Percentiles rank a stretch among this genome's conserved stretches.
These are phyloP conservation scores for Drosophila burlai DNA, from an alignment of 1,140 invertebrate genomes.

Conservation along the genomic window DNA sequence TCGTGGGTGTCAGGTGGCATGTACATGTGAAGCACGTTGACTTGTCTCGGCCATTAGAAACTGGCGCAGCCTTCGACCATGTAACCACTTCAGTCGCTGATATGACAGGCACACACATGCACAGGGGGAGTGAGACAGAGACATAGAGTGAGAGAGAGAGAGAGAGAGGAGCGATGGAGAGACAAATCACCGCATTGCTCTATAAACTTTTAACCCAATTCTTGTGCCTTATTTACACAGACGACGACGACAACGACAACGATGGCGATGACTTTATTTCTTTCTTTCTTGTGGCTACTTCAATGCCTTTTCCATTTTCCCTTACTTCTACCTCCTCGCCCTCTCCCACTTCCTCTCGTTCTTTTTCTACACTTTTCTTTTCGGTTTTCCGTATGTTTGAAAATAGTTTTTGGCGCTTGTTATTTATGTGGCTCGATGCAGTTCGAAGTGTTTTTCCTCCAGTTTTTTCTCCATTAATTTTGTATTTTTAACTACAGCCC, in stretches of 20 bases:
- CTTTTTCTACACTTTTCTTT: background rate
- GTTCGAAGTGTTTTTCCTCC: constrained; percentile 39
- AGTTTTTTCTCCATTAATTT: constrained; percentile 44
- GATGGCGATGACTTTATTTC: constrained; percentile 65
- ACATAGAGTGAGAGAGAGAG: background rate
- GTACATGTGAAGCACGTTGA: constrained; percentile 55
- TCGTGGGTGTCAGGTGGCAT: constrained; percentile 37
- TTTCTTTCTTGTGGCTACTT: constrained; percentile 31
- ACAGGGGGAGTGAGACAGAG: constrained; percentile 4
- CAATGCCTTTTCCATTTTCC: constrained; percentile 17
- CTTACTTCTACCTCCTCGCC: background rate
- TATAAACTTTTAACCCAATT: constrained; percentile 82
- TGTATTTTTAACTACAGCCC: constrained; percentile 47
- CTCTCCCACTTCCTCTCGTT: background rate
- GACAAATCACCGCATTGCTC: constrained; percentile 78
- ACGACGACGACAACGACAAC: constrained; percentile 49
- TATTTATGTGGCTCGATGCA: constrained; percentile 50
- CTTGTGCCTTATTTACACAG: constrained; percentile 78
- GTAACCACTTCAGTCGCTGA: constrained; percentile 75
- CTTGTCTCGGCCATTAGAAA: constrained; percentile 68
- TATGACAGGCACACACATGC: constrained; percentile 49
- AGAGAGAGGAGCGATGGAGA: constrained; percentile 18
- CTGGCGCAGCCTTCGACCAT: constrained; percentile 78
- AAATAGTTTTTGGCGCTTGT: constrained; percentile 48
- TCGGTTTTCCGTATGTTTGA: constrained; percentile 15